These are phyloP conservation scores for Eulithis testata DNA, from an alignment of 2,888 invertebrate species.

Conservation along the genomic window DNA sequence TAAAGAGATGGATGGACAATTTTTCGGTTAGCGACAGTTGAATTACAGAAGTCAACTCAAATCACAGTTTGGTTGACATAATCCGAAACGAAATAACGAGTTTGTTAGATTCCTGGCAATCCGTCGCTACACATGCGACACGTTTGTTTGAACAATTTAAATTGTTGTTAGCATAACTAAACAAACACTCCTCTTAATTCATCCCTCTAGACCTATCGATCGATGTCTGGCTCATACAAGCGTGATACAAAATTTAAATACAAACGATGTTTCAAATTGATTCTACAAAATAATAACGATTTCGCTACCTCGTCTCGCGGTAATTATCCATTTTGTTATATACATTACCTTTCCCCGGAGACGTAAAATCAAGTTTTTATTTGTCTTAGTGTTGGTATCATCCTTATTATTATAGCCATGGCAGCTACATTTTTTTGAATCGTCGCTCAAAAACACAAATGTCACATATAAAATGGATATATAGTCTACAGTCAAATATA, in stretches of 20 bases:
- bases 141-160: slow-evolving; percentile 22
- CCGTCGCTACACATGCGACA: slow-evolving; percentile 4
- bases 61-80: slow-evolving; percentile 11
- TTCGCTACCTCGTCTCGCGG: slow-evolving; percentile 29
- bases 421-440: no score
- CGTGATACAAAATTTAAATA: slow-evolving; percentile 36
- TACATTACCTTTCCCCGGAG: background rate
- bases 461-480: no score
- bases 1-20: slow-evolving; percentile 50
- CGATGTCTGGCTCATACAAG: slow-evolving; percentile 27
- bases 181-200: slow-evolving; percentile 20
- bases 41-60: slow-evolving; percentile 30
- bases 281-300: slow-evolving; percentile 35
- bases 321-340: slow-evolving; percentile 25
- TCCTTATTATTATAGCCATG: no score
- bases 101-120: slow-evolving; percentile 10
- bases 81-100: slow-evolving; percentile 6
- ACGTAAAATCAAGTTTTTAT: no score
- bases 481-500: no score
- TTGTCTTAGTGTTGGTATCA: no score
- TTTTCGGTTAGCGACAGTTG: slow-evolving; percentile 44
- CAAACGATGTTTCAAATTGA: slow-evolving; percentile 32
- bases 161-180: slow-evolving; percentile 19
- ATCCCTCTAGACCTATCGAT: slow-evolving; percentile 25
- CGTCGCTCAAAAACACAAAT: no score